These are phyloP conservation scores for Falco berigora DNA, from an alignment of 2,797 vertebrate genomes.

Conservation along the genomic window DNA sequence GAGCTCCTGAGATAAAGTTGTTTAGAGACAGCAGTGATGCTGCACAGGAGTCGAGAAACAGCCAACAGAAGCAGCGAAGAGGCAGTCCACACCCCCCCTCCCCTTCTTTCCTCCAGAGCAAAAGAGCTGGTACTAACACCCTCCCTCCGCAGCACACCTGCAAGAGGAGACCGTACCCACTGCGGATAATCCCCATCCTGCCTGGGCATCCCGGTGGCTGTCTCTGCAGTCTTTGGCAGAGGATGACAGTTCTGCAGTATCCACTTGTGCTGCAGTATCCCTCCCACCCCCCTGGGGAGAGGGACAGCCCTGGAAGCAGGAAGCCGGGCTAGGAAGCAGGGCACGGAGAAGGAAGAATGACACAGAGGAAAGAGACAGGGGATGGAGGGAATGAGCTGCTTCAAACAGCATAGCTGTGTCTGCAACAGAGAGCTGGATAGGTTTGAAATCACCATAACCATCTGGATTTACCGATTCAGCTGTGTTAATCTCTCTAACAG, in stretches of 20 bases:
- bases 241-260: neutral
- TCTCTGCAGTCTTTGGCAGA: neutral
- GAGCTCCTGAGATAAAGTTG: neutral
- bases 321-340: neutral
- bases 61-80: neutral
- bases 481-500: neutral
- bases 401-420: neutral
- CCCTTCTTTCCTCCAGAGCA: neutral
- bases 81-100: neutral
- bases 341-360: neutral
- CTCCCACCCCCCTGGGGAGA: neutral
- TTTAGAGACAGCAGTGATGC: neutral
- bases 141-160: accelerated
- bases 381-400: neutral
- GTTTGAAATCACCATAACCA: neutral
- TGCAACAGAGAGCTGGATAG: neutral
- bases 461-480: neutral
- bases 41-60: neutral
- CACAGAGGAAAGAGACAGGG: neutral
- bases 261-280: neutral
- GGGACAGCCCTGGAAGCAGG: neutral
- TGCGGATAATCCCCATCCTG: neutral
- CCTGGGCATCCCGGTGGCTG: neutral
- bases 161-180: neutral
- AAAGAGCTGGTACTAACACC: neutral